phyloP scores from a whole-genome alignment of 2,113 vertebrate genomes.

The Glareola pratincola region DNA sequence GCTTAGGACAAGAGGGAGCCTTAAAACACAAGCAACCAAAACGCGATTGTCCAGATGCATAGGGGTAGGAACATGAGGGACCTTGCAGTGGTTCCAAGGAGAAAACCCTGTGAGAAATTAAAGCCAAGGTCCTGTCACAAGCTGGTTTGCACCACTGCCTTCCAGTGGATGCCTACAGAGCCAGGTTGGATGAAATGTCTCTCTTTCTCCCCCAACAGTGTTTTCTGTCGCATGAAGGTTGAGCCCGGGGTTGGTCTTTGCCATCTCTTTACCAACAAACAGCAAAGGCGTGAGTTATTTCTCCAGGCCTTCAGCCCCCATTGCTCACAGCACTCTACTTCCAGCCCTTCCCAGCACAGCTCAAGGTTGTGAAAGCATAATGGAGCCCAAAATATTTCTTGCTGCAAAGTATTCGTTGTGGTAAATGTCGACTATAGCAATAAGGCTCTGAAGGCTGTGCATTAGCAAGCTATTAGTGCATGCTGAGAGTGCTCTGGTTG shows the following conservation, averaged over 20 bases:
- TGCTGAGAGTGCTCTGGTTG: conserved; percentile 57
- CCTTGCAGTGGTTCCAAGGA: not conserved
- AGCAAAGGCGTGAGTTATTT: not conserved
- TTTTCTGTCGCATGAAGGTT: not conserved
- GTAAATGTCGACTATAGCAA: conserved; percentile 59
- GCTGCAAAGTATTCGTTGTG: conserved; percentile 37
- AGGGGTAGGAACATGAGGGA: not conserved
- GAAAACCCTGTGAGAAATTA: not conserved
- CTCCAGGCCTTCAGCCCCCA: not conserved
- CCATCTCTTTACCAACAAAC: not conserved
- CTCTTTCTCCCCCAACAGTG: fast-evolving
- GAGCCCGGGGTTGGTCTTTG: not conserved
- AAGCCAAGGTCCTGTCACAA: not conserved
- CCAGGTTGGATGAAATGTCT: not conserved
- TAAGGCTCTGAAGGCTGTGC: conserved; percentile 46
- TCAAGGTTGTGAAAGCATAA: conserved; percentile 56
- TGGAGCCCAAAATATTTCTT: conserved; percentile 62
- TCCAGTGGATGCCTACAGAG: not conserved
- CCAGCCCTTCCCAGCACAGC: conserved; percentile 17
- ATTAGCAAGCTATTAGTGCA: conserved; percentile 59
- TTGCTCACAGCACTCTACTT: not conserved
- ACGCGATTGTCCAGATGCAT: fast-evolving
- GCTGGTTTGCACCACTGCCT: not conserved
- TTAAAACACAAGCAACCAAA: not conserved
- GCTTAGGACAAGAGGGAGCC: not conserved